Conservation (phyloP, 1,140 invertebrate species). For the Mesaphorura yosii region DNA sequence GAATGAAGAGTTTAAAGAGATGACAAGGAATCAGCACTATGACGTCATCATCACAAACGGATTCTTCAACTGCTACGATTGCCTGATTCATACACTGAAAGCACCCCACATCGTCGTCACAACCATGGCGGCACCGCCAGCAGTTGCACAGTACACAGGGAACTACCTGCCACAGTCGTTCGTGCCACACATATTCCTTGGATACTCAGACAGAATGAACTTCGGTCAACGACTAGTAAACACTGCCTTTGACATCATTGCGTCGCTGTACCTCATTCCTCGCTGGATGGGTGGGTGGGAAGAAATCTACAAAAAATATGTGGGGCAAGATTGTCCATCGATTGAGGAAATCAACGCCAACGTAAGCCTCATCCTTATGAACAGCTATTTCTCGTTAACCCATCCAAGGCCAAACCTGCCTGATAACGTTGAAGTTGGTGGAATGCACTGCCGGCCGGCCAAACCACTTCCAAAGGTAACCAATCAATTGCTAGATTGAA, state of each 20-base stretch:
- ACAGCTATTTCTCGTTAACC: conserved; percentile 6
- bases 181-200: conserved; percentile 33
- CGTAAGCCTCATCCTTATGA: conserved; percentile 11
- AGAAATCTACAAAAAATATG: conserved; percentile 7
- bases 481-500: not conserved
- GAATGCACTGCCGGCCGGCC: conserved; percentile 12
- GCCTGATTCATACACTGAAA: conserved; percentile 10
- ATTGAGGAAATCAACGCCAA: conserved; percentile 6
- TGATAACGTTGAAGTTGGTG: conserved; percentile 16
- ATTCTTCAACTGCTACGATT: conserved; percentile 14
- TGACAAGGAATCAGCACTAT: no score
- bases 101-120: conserved; percentile 8
- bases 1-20: not conserved
- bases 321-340: not conserved
- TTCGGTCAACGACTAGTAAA: conserved; percentile 49
- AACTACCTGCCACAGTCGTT: conserved; percentile 9
- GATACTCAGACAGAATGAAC: conserved; percentile 43
- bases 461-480: conserved; percentile 12
- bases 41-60: conserved; percentile 7
- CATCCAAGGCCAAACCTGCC: conserved; percentile 14
- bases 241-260: not conserved
- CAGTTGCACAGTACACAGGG: conserved; percentile 1
- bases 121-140: not conserved
- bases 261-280: not conserved
- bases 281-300: no score